Percentiles rank a stretch among this genome's conserved stretches.
Conservation (phyloP, 1,140 invertebrate genomes). For the Drosophila sproati region DNA sequence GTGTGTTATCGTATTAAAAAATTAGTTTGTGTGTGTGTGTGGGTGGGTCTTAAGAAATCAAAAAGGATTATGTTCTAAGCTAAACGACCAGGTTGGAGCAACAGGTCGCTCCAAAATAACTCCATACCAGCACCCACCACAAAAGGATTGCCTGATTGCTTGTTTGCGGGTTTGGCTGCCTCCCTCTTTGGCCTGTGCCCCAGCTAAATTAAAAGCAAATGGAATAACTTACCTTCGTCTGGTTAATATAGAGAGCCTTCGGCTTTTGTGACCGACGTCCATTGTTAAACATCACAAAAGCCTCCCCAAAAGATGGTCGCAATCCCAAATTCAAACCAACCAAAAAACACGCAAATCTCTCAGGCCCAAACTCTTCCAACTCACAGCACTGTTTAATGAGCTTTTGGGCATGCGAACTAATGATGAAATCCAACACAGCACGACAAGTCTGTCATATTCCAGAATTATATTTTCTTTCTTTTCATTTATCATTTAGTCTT, state of each 20-base stretch:
- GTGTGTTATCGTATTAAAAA: constrained; percentile 63
- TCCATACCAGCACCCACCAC: constrained; percentile 21
- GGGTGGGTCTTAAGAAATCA: constrained; percentile 66
- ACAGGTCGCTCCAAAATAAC: constrained; percentile 48
- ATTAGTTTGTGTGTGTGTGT: constrained; percentile 52
- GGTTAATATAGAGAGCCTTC: constrained; percentile 58
- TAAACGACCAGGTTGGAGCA: constrained; percentile 42
- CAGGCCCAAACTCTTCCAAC: not conserved
- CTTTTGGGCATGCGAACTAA: constrained; percentile 1
- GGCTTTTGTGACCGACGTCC: constrained; percentile 53
- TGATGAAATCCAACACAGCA: constrained; percentile 1
- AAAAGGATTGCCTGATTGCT: constrained; percentile 40
- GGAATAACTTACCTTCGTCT: constrained; percentile 70
- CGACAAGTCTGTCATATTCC: too few relatives aligned
- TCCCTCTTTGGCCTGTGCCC: not conserved
- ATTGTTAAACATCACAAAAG: constrained; percentile 62
- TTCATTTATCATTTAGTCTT: too few relatives aligned
- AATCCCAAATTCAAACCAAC: constrained; percentile 17
- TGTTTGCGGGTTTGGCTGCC: constrained; percentile 21
- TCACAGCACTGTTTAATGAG: constrained; percentile 3
- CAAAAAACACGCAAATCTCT: constrained; percentile 18
- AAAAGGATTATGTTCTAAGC: constrained; percentile 64
- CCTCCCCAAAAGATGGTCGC: constrained; percentile 41
- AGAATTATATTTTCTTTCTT: not conserved
- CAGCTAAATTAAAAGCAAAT: constrained; percentile 79